These are phyloP conservation scores for Argynnis bischoffii DNA, from an alignment of 2,888 invertebrate species.

Conservation along the genomic window DNA sequence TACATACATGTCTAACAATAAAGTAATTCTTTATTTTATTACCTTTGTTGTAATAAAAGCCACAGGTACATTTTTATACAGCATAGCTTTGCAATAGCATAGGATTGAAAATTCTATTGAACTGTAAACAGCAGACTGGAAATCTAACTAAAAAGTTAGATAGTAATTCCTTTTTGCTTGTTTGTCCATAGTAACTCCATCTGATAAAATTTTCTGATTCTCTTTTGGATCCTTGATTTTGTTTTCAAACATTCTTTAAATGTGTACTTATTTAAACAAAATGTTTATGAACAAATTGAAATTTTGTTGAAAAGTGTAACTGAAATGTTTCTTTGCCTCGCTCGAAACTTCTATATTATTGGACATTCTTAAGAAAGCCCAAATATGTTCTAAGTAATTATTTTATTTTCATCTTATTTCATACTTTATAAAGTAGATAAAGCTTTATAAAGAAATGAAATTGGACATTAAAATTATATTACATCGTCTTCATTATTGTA, in stretches of 20 bases:
- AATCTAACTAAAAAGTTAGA: slow-evolving; percentile 70
- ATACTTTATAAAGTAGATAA: not conserved
- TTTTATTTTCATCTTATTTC: slow-evolving; percentile 22
- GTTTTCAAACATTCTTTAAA: slow-evolving; percentile 44
- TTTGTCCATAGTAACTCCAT: slow-evolving; percentile 53
- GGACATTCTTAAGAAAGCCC: slow-evolving; percentile 36
- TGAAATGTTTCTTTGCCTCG: slow-evolving; percentile 39
- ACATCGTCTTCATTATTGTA: slow-evolving; percentile 4
- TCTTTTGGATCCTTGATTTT: slow-evolving; percentile 50
- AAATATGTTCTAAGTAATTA: slow-evolving; percentile 33
- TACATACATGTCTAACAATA: not conserved
- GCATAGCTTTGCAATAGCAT: slow-evolving; percentile 59
- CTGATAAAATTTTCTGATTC: slow-evolving; percentile 54
- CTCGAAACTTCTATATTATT: slow-evolving; percentile 40
- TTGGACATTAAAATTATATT: not conserved
- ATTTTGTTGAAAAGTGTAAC: slow-evolving; percentile 37
- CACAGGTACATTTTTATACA: slow-evolving; percentile 52
- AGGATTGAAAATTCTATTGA: slow-evolving; percentile 66
- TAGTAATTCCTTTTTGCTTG: slow-evolving; percentile 62
- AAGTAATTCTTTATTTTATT: slow-evolving; percentile 1
- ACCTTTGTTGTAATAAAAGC: slow-evolving; percentile 47
- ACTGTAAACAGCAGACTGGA: slow-evolving; percentile 60
- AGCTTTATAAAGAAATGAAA: not conserved
- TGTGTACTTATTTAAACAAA: slow-evolving; percentile 37
- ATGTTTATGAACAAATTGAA: slow-evolving; percentile 25